These are phyloP conservation scores for Henricia sp. DNA, from an alignment of 53 echinoderm and acorn worm species.

Conservation along the genomic window DNA sequence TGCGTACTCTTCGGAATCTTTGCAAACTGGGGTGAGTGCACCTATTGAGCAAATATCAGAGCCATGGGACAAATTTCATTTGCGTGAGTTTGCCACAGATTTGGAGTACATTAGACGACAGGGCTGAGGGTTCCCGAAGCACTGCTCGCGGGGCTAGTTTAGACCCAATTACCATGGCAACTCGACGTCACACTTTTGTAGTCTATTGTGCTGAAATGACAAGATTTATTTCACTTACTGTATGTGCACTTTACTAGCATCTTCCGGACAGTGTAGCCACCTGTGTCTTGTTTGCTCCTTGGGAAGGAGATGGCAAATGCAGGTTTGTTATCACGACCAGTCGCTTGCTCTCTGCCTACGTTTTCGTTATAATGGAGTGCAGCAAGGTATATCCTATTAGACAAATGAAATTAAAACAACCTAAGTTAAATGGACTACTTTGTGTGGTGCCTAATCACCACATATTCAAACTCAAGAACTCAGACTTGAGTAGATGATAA, in stretches of 20 bases:
- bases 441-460: too few species aligned
- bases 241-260: background rate
- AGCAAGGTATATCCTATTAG: slow-evolving; percentile 5
- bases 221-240: slow-evolving; percentile 22
- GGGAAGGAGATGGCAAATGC: background rate
- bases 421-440: background rate
- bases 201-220: background rate
- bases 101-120: too few species aligned
- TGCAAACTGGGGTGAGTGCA: too few species aligned
- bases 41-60: too few species aligned
- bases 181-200: too few species aligned
- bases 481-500: too few species aligned
- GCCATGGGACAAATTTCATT: too few species aligned
- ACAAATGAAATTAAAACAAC: background rate
- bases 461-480: too few species aligned
- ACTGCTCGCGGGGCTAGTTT: too few species aligned
- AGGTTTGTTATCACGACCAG: background rate
- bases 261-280: slow-evolving; percentile 21
- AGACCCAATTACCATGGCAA: background rate
- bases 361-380: slow-evolving; percentile 17
- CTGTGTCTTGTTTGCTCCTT: background rate
- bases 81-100: too few species aligned
- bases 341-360: background rate
- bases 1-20: too few species aligned
- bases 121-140: too few species aligned